Evolutionary conservation across 2,888 invertebrate genomes (phyloP), one percentile per base, ranked within the genome.

Genomic region (Pterostichus niger): DNA sequence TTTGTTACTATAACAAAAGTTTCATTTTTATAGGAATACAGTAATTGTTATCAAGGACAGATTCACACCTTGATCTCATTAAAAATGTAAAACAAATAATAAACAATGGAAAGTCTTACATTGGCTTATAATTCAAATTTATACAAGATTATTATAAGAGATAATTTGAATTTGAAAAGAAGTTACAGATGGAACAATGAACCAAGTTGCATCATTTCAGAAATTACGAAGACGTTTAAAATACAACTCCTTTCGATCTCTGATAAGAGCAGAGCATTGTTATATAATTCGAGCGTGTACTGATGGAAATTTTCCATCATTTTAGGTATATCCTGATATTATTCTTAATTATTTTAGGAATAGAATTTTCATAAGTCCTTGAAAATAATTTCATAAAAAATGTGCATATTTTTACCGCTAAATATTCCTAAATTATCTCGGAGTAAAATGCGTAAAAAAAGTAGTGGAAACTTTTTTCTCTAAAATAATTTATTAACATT

Each of bases 11-110:
- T 17, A 44, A 46, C 44, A 71, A 49, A 71, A 40, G 68, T 44
- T 24, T 17, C 15, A 10, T 44, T 44, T 71, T 44, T 71, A n/a
- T 2, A 68, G 11, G 44, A 46, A 40, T 44, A 17, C 11, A 11
- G 13, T 44, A 46, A 44, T 44, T 40, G 13, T 5, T 40, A 13
- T 44, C 40, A 44, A 71, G 68, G 68, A 44, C 68, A 17, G 10
- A 71, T 71, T 44, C 11, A 17, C 35, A 71, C 44, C 68, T 71
- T 71, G 68, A 44, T 71, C 68, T 71, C 68, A 71, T 71, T 71
- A 71, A 15, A 71, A 13, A 44, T 71, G 40, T 31, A 17, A 71
- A 71, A 71, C 17, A 71, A 44, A 46, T 71, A 71, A 17, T 61
- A 31, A 17, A 71, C 68, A 44, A 44, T 71, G 40, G 13, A 17